Base-by-base conservation (phyloP, 2,888 invertebrate species). In the Aspidiotus destructor region DNA sequence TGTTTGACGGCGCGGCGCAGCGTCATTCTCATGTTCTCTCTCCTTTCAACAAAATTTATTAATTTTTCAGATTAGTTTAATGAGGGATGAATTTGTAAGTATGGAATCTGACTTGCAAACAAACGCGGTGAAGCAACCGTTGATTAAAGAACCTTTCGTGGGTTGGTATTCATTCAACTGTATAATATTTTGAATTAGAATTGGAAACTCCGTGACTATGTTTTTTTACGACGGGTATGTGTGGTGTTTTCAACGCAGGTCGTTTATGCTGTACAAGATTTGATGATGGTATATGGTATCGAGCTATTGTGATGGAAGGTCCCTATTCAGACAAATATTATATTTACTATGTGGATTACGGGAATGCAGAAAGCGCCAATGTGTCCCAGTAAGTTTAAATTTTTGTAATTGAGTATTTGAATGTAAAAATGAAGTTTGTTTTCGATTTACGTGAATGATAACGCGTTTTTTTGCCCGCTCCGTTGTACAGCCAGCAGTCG, bases 291-390 rank as follows among this genome's bases (percentile, higher is more conserved):
- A 1, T 58, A 7, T 65, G 65, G 65, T 65, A 65, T 9, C 42
- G 65, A 13, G 58, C 17, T 1, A 55, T 55, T 54, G 55, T 65
- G 7, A 65, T 57, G 7, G 58, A 40, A 28, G 13, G 40, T 13
- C 41, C 16, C 9, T 6, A 28, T 17, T 13, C 3, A 2, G 44
- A 65, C 44, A 11, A n/a, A 17, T 55, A 57, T 1, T 16, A 28
- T 7, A 44, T 65, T 55, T 65, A 54, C 15, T 65, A 65, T 44
- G 28, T 65, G n/a, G 65, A 65, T 44, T 65, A 65, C 17, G 65
- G 65, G 6, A 65, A 65, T 65, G 16, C 44, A 0, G 41, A 55
- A 2, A 7, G 0, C 13, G 55, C 28, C 16, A 16, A 41, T 42
- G 7, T 41, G 7, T 16, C 17, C 17, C 17, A 40, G 65, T 65